Evolutionary conservation across 2,888 invertebrate genomes (phyloP), one percentile per base, ranked within the genome.

Genomic region (Dolomedes plantarius): DNA sequence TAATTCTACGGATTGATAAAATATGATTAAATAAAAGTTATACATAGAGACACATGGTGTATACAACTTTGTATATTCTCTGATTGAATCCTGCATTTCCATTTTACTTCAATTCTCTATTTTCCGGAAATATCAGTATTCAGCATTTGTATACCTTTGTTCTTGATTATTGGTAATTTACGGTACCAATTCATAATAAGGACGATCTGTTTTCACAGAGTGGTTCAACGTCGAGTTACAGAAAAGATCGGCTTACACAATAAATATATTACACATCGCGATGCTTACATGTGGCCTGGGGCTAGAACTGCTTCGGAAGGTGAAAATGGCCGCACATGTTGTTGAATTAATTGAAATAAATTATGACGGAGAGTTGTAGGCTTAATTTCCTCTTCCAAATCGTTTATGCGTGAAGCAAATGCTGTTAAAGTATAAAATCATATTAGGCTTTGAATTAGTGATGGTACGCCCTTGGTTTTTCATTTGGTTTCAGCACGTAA

Each of bases 331-430:
- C 23, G 23, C 3, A 1, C 23, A 56, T 23, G 11, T 23, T 6
- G 23, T 23, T 56, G 56, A 56, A 56, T 56, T 56, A 56, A 56
- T 23, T 56, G 23, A 56, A 56, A 23, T 56, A 56, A 56, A 56
- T 56, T 19, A 23, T n/a, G 23, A 23, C 1, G 3, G 3, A 23
- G 11, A 3, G 23, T 3, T 3, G 3, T 23, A 3, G 6, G 19
- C 56, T 23, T 23, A 16, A 56, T 23, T n/a, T 56, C 56, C 23
- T 56, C 3, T 23, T 23, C 23, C 1, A 23, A 56, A 23, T n/a
- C 56, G 16, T 23, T 3, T 56, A 56, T 56, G 23, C 56, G 56
- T 23, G 56, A 56, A 2, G 56, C 56, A 56, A 16, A 56, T 56
- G 56, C 16, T 56, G 56, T 56, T 56, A 23, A 56, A 56, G 23